Evolutionary conservation across 2,888 invertebrate genomes (phyloP), one percentile per base, ranked within the genome.

Genomic region (Eugnorisma glareosa): DNA sequence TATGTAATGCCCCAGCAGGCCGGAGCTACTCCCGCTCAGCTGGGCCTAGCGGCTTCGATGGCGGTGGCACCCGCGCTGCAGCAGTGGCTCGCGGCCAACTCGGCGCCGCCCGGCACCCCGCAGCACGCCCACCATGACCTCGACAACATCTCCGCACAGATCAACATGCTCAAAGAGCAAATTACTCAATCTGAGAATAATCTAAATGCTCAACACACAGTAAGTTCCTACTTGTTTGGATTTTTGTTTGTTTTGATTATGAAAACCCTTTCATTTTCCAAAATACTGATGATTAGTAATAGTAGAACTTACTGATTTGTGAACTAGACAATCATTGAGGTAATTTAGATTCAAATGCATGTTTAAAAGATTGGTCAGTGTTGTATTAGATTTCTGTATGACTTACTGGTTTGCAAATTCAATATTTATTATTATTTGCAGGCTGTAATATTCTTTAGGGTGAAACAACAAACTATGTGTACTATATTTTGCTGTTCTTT

Each of bases 101-200:
- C 96, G 4, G 93, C 93, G 82, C 94, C 95, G 59, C 79, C 92
- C 13, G 90, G 89, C 86, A 85, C 92, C 43, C 88, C 91, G 81
- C 92, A 91, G 88, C 92, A 93, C 82, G 82, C 86, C 71, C 88
- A 88, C 69, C 91, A 92, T 86, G 93, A 95, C 91, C 86, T 97
- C 97, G 93, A 98, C 97, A 92, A 97, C 91, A 93, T 98, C 91
- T 97, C 97, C 91, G 97, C 97, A 86, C 99, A 99, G 95, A 98
- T 99, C 94, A 98, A 97, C 92, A 97, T 98, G 86, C 96, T 99
- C 85, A 98, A 98, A 93, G 99, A 99, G 92, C 99, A 99, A 97
- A 99, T 99, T 84, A 98, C 98, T 89, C 99, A 99, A 94, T 99
- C 99, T 91, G 99, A 99, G 94, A 98, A 98, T 92, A 99, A 99